Conservation (phyloP, 2,113 vertebrate species). For the Copsychus sechellarum region DNA sequence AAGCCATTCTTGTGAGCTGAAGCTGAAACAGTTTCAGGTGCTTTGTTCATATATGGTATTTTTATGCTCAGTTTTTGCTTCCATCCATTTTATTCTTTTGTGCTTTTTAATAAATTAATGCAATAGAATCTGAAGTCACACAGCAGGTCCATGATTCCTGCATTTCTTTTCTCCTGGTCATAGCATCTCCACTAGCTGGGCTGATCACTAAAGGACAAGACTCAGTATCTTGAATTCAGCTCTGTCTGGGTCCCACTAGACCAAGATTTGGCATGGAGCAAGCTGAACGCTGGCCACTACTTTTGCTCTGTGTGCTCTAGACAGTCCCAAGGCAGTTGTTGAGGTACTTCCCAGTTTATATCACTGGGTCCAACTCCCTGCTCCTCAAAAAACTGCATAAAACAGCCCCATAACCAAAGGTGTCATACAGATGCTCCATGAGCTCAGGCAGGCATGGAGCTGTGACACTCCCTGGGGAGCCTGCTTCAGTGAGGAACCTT, state of each 20-base stretch:
- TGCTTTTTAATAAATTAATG: not conserved
- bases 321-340: not conserved
- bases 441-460: not conserved
- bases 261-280: not conserved
- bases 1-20: not conserved
- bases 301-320: not conserved
- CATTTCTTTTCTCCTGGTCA: not conserved
- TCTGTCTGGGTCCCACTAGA: not conserved
- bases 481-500: not conserved
- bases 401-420: not conserved
- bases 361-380: not conserved
- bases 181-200: not conserved
- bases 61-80: not conserved
- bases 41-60: not conserved
- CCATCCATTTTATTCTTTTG: not conserved
- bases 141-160: accelerated
- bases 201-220: not conserved
- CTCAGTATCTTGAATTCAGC: not conserved
- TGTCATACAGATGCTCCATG: not conserved
- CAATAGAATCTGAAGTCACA: not conserved
- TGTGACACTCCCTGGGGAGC: not conserved
- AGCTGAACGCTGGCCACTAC: not conserved
- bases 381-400: not conserved
- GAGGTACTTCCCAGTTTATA: accelerated
- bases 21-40: not conserved